Evolutionary conservation across 2,113 vertebrate genomes (phyloP).

Genomic region (Struthio camelus): DNA sequence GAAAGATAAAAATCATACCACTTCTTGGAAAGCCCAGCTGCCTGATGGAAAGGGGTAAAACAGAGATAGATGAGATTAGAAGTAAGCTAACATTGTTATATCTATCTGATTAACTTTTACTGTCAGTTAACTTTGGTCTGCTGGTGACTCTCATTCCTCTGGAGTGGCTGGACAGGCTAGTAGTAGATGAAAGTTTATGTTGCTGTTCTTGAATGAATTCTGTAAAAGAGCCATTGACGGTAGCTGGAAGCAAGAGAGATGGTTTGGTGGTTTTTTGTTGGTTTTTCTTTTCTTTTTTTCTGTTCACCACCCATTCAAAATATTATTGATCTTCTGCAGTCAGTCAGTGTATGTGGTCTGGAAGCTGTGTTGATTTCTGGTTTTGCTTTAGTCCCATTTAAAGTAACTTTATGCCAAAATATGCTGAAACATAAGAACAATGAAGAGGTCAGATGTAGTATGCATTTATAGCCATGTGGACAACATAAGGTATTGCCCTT

Average conservation of each 20-base stretch:
- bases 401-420: neutral
- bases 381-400: neutral
- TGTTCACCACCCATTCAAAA: constrained; percentile 3
- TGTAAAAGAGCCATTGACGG: neutral
- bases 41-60: neutral
- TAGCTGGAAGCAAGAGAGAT: neutral
- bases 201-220: constrained; percentile 2
- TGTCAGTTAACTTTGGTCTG: neutral
- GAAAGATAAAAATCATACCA: neutral
- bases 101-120: neutral
- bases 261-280: neutral
- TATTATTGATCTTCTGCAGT: constrained; percentile 25
- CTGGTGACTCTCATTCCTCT: neutral
- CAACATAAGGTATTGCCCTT: neutral
- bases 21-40: neutral
- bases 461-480: neutral
- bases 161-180: neutral
- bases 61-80: neutral
- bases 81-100: neutral
- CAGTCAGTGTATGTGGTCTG: neutral
- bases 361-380: neutral
- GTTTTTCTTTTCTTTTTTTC: neutral
- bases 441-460: neutral
- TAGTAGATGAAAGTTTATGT: constrained; percentile 24
- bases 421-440: neutral